Evolutionary conservation across 2,888 invertebrate genomes (phyloP), one percentile per base, ranked within the genome.

Genomic region (Spodoptera picta): DNA sequence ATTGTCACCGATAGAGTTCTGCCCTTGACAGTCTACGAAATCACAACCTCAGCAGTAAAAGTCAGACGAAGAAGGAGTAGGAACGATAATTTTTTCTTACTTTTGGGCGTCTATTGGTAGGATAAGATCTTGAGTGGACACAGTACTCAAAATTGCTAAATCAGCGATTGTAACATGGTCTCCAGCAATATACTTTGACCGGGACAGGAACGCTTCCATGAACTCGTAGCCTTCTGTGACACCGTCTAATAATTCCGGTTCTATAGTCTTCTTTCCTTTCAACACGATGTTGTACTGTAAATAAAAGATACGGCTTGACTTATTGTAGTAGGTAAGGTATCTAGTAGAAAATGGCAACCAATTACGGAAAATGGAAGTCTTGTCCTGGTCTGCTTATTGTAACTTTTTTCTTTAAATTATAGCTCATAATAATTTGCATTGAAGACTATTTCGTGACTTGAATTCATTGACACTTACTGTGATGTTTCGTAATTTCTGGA

Each of bases 401-500:
- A 19, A 19, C 19, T 19, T 19, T 19, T 19, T 19, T 19, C 1
- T 1, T 19, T 19, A 19, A 19, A 19, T 19, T 19, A 1, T 19
- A 2, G 19, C 19, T 19, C 19, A 19, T 19, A 19, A 19, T 19
- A 19, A 19, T 19, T 19, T 19, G 19, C 19, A 19, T 19, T 19
- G 19, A 19, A 19, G 19, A 19, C 1, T 19, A 19, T 19, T 19
- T 19, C 1, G 19, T 19, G 1, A 19, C 19, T 19, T 19, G 19
- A 19, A 19, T 0, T 1, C 19, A 19, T 19, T 19, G 27, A 27
- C 42, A 56, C 92, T 92, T 83, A 96, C 96, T 36, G 90, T 84
- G 48, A 91, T 84, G 47, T 85, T 88, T 19, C 89, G 86, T 56
- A 94, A 62, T 63, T 90, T 85, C 0, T 89, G 82, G 69, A 95